These are phyloP conservation scores for Butastur rufipennis DNA, from an alignment of 2,113 vertebrate genomes.

Conservation along the genomic window DNA sequence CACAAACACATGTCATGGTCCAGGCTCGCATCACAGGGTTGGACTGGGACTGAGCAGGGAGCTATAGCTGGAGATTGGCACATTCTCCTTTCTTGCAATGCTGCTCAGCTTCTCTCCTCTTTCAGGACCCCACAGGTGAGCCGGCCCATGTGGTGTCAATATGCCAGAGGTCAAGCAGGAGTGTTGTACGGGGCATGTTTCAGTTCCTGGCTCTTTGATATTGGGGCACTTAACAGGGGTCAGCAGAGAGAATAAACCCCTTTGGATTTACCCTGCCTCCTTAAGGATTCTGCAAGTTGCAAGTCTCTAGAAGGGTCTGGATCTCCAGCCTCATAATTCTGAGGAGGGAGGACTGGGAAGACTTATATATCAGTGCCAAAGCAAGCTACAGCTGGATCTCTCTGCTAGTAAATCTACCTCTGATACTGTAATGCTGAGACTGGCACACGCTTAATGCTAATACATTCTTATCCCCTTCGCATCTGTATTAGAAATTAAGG, in stretches of 20 bases:
- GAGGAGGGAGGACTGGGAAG: background rate
- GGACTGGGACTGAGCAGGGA: background rate
- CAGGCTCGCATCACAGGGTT: background rate
- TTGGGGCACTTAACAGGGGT: background rate
- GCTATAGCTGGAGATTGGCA: background rate
- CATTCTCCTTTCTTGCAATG: background rate
- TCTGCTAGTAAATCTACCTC: background rate
- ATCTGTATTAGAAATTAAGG: background rate
- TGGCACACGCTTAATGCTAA: background rate
- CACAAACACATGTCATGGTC: background rate
- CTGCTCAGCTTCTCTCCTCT: background rate
- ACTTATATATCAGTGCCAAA: background rate
- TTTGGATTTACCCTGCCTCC: background rate
- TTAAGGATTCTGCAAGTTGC: background rate
- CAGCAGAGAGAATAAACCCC: background rate
- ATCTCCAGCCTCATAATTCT: background rate
- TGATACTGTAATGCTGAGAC: background rate
- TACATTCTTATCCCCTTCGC: background rate
- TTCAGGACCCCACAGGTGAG: background rate
- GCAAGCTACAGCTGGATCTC: background rate
- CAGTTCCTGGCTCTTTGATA: background rate
- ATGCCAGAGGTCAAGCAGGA: background rate
- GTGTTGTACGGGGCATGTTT: fast-evolving
- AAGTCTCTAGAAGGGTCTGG: background rate
- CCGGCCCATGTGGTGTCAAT: background rate